Conservation (phyloP, 2,797 vertebrate species). For the Acipenser ruthenus region DNA sequence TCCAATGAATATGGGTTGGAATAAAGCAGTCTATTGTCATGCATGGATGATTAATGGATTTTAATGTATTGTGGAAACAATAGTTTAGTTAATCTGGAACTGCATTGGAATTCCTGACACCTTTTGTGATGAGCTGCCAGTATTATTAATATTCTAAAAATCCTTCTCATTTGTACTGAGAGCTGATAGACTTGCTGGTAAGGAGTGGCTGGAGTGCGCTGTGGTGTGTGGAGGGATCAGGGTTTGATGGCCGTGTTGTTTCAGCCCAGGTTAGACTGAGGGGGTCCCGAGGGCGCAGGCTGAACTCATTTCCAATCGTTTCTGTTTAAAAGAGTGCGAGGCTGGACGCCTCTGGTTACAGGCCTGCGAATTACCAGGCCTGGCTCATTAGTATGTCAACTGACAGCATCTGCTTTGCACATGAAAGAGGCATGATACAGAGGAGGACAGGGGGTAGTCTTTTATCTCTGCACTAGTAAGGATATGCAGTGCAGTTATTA, state of each 20-base stretch:
- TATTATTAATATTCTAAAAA: not conserved
- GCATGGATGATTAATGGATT: too few species aligned
- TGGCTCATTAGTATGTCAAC: slow-evolving; percentile 83
- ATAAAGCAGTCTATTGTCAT: too few species aligned
- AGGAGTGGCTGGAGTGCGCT: not conserved
- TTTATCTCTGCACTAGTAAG: slow-evolving; percentile 20
- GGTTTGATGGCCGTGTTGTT: slow-evolving; percentile 17
- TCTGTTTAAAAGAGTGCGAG: slow-evolving; percentile 26
- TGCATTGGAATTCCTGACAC: not conserved
- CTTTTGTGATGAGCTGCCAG: not conserved
- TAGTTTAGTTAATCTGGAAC: not conserved
- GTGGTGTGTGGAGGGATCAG: not conserved
- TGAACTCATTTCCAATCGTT: slow-evolving; percentile 36
- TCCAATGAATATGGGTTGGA: too few species aligned
- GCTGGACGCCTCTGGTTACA: slow-evolving; percentile 40
- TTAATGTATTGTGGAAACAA: not conserved
- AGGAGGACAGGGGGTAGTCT: slow-evolving; percentile 46
- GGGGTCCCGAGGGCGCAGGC: slow-evolving; percentile 23
- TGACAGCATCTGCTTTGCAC: slow-evolving; percentile 81
- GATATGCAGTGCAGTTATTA: slow-evolving; percentile 1
- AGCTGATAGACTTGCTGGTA: not conserved
- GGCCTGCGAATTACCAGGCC: slow-evolving; percentile 57
- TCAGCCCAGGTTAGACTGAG: slow-evolving; percentile 20
- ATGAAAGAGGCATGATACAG: slow-evolving; percentile 62
- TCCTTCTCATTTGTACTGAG: not conserved